These are phyloP conservation scores for Pocillopora meandrina DNA, from an alignment of 92 coral and sea anemone genomes.

Conservation along the genomic window DNA sequence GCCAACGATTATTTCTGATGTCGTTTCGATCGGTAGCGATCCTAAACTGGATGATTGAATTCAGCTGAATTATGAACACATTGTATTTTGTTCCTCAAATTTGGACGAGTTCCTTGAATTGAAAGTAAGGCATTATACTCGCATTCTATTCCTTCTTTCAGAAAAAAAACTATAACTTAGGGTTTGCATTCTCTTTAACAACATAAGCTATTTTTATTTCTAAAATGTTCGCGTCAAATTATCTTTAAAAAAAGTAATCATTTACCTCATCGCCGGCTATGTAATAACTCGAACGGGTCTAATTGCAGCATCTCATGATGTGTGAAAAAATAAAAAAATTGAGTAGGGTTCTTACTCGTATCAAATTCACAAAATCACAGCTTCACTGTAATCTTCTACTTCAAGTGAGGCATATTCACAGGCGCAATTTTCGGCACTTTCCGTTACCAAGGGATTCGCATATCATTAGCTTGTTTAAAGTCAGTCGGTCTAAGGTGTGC, in stretches of 20 bases:
- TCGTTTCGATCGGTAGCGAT: no score
- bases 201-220: not conserved
- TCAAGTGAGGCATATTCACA: conserved; percentile 15
- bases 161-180: not conserved
- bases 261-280: conserved; percentile 24
- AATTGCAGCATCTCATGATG: not conserved
- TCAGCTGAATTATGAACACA: not conserved
- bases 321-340: not conserved
- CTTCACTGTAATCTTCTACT: not conserved
- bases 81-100: not conserved
- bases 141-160: not conserved
- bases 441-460: conserved; percentile 27
- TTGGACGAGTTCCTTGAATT: not conserved
- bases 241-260: not conserved
- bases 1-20: no score
- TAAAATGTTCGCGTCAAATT: not conserved
- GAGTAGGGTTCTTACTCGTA: not conserved
- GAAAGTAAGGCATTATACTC: not conserved
- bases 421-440: not conserved
- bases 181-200: not conserved
- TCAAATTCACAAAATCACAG: conserved; percentile 2
- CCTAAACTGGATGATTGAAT: no score
- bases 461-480: not conserved
- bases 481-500: not conserved
- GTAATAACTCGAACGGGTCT: not conserved